phyloP scores from a whole-genome alignment of 2,113 vertebrate genomes.

The Aythya baeri region DNA sequence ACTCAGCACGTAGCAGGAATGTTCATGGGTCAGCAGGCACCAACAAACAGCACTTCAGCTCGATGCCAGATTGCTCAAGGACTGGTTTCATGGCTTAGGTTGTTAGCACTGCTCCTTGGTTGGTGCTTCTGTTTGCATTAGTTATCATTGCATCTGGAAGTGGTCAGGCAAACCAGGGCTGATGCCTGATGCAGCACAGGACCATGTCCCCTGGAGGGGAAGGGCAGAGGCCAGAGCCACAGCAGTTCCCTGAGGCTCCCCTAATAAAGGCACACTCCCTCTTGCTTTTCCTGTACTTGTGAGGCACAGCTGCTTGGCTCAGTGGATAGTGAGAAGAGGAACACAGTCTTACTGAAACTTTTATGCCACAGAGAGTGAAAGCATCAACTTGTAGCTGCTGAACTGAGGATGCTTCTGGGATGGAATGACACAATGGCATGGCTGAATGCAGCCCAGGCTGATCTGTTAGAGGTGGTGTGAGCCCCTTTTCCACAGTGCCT shows the following conservation, averaged over 20 bases:
- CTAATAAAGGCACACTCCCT: not conserved
- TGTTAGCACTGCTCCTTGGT: not conserved
- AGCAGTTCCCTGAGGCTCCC: not conserved
- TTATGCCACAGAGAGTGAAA: not conserved
- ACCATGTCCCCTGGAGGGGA: not conserved
- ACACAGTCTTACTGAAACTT: not conserved
- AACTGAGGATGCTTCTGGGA: not conserved
- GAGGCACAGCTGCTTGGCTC: not conserved
- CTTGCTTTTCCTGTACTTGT: not conserved
- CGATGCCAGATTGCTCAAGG: not conserved
- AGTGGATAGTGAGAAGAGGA: not conserved
- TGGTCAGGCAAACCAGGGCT: not conserved
- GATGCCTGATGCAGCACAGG: rapidly evolving
- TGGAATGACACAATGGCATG: rapidly evolving
- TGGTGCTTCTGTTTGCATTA: not conserved
- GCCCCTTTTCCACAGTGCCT: not conserved
- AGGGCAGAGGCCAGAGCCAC: not conserved
- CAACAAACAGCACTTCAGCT: not conserved
- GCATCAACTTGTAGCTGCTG: not conserved
- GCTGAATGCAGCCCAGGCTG: not conserved
- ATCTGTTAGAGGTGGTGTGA: not conserved
- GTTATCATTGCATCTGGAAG: not conserved
- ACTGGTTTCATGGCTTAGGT: not conserved
- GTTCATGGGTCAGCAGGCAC: not conserved
- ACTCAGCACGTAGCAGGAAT: not conserved